Evolutionary conservation across 2,888 invertebrate genomes (phyloP), one percentile per base, ranked within the genome.

Genomic region (Agriotes lineatus): DNA sequence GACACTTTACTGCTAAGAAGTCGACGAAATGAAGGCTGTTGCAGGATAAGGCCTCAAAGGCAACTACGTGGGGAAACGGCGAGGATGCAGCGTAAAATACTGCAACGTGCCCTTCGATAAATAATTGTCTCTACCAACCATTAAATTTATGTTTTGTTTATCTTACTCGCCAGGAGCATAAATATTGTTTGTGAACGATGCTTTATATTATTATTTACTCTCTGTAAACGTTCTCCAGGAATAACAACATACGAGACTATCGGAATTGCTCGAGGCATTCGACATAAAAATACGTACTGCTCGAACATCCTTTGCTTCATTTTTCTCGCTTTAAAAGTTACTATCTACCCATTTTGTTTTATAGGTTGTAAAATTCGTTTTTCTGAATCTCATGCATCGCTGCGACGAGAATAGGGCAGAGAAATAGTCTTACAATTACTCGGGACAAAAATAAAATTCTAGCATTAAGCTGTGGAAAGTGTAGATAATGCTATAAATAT

Each of bases 81-180:
- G 35, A 48, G 14, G 44, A 48, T 58, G 52, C 25, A 50, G 22
- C 25, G 33, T 56, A 45, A 61, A 65, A 54, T 64, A 59, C 25
- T 44, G 56, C 60, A 59, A 39, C 60, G 58, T 58, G 57, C 35
- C 35, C 33, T 30, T 69, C 63, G 65, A 69, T 69, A 69, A 69
- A 65, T 65, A 65, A 65, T 69, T 69, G 65, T 69, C 69, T 65
- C 45, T 44, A 61, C 22, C 45, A 22, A 48, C 58, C 63, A 69
- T 69, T 60, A 65, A 69, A 69, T 69, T 69, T 69, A 69, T 64
- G 64, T 56, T 68, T 69, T 69, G 59, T 69, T 69, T 69, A 68
- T 68, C 63, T 68, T 68, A 42, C 42, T 63, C 48, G 63, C 44
- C 54, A n/a, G 35, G 33, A 50, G 62, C 37, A 68, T 64, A 68